These are phyloP conservation scores for Platichthys stellatus DNA, from an alignment of 2,113 vertebrate genomes.

Conservation along the genomic window DNA sequence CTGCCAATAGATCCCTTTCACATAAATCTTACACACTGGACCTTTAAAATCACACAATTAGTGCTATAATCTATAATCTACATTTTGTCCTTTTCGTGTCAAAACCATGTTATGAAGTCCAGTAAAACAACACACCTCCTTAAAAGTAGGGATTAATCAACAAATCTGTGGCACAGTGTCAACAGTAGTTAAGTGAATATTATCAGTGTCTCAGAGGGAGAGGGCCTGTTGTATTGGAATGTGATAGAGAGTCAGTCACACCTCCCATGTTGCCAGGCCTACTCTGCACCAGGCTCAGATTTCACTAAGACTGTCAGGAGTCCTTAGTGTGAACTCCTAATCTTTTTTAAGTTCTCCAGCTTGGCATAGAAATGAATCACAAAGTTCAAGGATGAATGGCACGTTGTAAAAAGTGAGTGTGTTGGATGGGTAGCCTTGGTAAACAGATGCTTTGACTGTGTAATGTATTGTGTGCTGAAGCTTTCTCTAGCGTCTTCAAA, in stretches of 20 bases:
- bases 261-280: slow-evolving; percentile 1
- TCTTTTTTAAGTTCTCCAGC: slow-evolving; percentile 35
- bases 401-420: background rate
- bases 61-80: too few species aligned
- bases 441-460: slow-evolving; percentile 7
- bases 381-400: slow-evolving; percentile 7
- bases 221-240: slow-evolving; percentile 21
- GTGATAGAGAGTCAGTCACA: slow-evolving; percentile 6
- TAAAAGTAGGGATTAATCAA: background rate
- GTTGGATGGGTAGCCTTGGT: background rate
- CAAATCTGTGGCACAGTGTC: background rate
- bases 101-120: too few species aligned
- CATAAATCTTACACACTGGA: too few species aligned
- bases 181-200: background rate
- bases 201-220: slow-evolving; percentile 1
- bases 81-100: too few species aligned
- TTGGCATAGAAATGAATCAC: slow-evolving; percentile 35
- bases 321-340: slow-evolving; percentile 46
- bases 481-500: slow-evolving; percentile 20
- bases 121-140: too few species aligned
- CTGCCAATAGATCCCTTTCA: too few species aligned
- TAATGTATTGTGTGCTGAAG: slow-evolving; percentile 5
- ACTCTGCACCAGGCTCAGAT: slow-evolving; percentile 30
- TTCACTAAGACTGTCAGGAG: slow-evolving; percentile 22
- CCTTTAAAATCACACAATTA: too few species aligned